Evolutionary conservation across 2,797 vertebrate genomes (phyloP).

Genomic region (Bradypus variegatus): DNA sequence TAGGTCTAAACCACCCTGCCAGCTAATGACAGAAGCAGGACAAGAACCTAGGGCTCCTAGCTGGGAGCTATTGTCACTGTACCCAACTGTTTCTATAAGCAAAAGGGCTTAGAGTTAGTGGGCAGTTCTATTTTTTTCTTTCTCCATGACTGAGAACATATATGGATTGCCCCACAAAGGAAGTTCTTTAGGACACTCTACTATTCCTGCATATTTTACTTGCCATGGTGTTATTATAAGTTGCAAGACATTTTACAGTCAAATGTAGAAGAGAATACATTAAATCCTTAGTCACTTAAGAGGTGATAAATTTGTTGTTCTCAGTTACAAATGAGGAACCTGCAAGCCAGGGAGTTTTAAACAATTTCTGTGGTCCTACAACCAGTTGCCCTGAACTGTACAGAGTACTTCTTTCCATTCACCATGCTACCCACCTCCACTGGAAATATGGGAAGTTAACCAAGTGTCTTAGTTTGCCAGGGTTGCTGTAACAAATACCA

Average conservation of each 20-base stretch:
- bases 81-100: not conserved
- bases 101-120: not conserved
- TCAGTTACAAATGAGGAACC: conserved; percentile 6
- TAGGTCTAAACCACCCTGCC: not conserved
- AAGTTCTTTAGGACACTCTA: not conserved
- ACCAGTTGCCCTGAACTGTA: not conserved
- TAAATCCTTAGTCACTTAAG: not conserved
- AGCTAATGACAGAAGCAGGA: not conserved
- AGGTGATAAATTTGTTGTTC: not conserved
- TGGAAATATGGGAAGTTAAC: not conserved
- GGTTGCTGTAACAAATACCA: too few relatives aligned
- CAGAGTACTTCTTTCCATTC: not conserved
- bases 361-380: not conserved
- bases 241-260: not conserved
- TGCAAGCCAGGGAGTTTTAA: not conserved
- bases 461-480: too few relatives aligned
- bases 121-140: not conserved
- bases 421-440: not conserved
- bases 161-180: not conserved
- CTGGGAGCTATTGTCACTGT: not conserved
- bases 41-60: not conserved
- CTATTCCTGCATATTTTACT: not conserved
- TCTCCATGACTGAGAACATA: not conserved
- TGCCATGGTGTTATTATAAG: not conserved
- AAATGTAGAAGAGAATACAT: not conserved